Base-by-base conservation (phyloP, 1,140 invertebrate species). In the Himalopsyche phryganea region DNA sequence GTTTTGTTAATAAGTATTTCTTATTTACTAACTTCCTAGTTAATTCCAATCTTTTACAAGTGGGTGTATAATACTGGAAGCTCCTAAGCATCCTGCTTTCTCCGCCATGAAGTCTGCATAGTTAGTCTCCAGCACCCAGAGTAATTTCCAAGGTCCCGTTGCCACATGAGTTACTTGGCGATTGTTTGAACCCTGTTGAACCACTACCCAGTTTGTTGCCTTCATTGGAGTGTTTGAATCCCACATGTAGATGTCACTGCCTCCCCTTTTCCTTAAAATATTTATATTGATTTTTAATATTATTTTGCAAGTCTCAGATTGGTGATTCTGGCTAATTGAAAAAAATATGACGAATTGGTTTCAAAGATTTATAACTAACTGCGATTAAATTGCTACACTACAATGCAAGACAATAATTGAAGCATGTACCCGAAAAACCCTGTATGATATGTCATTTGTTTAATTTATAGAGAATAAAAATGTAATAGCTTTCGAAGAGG, bases 41-140 rank as follows among this genome's bases (percentile, higher is more conserved):
- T 9, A 28, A 5, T 28, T 28, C 23, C 23, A 28, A 28, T 28
- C 23, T 28, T 28, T 3, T 28, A 14, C 33, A 14, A 51, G 66
- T 0, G 81, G 81, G 69, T 81, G 78, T 13, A 83, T 66, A 0
- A 69, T 63, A 14, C 82, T 74, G 7, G 79, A 80, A 3, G 80
- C 72, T 14, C 78, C 82, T 63, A 75, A 70, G 65, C 81, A 82
- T 20, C 83, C 82, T 32, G 80, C 78, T 13, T 72, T 76, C 56
- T 81, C 77, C 4, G 75, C 67, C 28, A 86, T 77, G 61, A 79
- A 86, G 68, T 85, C 83, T 13, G 80, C 81, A 69, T 85, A 83
- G 61, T 86, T 85, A 59, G 80, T 83, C 64, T 86, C 83, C 56
- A 86, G 67, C 1, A 78, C 75, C 81, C 83, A 83, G 78, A 85